Evolutionary conservation across 1,140 invertebrate species (phyloP).

Genomic region (Drosophila sucinea): DNA sequence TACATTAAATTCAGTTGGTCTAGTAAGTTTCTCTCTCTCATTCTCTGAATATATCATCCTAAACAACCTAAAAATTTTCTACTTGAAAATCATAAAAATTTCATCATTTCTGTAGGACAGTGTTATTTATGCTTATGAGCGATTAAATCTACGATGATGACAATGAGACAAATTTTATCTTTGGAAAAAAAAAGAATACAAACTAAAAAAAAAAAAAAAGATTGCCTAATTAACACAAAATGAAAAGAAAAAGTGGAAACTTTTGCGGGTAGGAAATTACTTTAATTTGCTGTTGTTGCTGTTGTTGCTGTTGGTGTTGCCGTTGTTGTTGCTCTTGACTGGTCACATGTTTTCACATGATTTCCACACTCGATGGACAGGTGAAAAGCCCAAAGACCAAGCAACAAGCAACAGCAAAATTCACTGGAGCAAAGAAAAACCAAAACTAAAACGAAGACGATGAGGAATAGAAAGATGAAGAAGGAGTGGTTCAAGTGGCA

Average conservation of each 20-base stretch:
- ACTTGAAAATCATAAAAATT: too few relatives aligned
- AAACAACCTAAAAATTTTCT: too few relatives aligned
- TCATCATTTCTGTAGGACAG: not conserved
- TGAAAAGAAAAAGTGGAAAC: constrained; percentile 47
- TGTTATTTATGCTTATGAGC: constrained; percentile 57
- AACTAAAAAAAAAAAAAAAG: not conserved
- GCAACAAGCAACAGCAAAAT: constrained; percentile 42
- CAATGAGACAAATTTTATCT: not conserved
- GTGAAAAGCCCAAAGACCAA: constrained; percentile 70
- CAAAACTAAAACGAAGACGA: constrained; percentile 52
- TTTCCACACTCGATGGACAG: constrained; percentile 76
- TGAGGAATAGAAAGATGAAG: constrained; percentile 19
- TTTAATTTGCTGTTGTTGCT: constrained; percentile 69
- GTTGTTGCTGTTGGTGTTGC: constrained; percentile 43
- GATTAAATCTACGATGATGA: constrained; percentile 51
- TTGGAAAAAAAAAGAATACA: constrained; percentile 18
- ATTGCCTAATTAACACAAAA: constrained; percentile 14
- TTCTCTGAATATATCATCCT: too few relatives aligned
- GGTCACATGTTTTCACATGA: constrained; percentile 81
- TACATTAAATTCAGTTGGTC: too few relatives aligned
- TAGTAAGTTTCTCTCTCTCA: too few relatives aligned
- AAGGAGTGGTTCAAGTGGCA: not conserved
- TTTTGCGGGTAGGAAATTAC: constrained; percentile 77
- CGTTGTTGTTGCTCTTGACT: constrained; percentile 52
- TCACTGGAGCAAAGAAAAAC: constrained; percentile 53